A percentile compares a stretch with the other conserved stretches of the same genome.
phyloP scores from a whole-genome alignment of 2,113 vertebrate genomes.

The Rutilus rutilus region DNA sequence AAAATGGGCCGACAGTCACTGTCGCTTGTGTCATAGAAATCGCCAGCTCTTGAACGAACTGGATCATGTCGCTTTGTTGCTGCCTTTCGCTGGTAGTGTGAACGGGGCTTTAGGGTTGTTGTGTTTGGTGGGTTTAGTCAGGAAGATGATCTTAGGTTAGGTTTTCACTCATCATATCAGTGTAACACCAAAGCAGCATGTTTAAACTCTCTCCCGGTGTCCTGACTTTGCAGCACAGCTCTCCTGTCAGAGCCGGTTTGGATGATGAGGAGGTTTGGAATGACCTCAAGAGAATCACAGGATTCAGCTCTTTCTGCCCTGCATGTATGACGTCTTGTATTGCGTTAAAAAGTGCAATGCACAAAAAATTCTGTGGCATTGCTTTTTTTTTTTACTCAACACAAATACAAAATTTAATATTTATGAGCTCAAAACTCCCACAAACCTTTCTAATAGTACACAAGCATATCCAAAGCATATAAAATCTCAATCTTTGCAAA shows the following conservation, averaged over 20 bases:
- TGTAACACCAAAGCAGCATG: not conserved
- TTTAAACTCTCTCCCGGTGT: not conserved
- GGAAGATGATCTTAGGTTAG: not conserved
- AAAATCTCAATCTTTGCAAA: not conserved
- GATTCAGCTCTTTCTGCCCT: not conserved
- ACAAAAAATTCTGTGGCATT: not conserved
- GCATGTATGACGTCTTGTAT: not conserved
- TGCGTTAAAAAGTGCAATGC: not conserved
- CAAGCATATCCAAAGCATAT: not conserved
- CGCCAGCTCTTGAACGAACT: no score
- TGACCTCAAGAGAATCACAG: constrained; percentile 18
- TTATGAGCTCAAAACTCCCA: not conserved
- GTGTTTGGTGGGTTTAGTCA: not conserved
- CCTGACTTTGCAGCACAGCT: constrained; percentile 13
- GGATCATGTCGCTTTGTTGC: no score
- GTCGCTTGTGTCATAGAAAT: no score
- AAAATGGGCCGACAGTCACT: no score
- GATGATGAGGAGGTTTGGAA: not conserved
- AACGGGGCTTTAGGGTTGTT: not conserved
- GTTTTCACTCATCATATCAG: not conserved
- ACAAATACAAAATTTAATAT: not conserved
- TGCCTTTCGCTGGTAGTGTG: no score
- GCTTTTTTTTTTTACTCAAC: not conserved
- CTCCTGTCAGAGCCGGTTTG: constrained; percentile 24
- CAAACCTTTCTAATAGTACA: not conserved